Evolutionary conservation across 1,140 invertebrate genomes (phyloP), one percentile per base, ranked within the genome.

Genomic region (Xylocopa sonorina): DNA sequence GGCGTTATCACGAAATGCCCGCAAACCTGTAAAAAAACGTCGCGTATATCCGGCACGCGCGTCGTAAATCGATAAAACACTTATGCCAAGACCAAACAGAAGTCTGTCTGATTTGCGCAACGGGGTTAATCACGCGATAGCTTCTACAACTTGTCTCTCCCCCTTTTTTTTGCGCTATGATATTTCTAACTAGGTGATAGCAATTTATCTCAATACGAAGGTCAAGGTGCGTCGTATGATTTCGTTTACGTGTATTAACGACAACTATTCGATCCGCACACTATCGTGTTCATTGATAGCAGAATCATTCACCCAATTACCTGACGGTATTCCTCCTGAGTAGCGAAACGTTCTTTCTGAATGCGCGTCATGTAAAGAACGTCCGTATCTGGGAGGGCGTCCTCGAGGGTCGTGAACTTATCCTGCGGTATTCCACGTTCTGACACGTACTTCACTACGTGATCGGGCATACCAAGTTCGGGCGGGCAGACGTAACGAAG

Each of bases 301-400:
- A n/a, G n/a, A n/a, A n/a, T n/a, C n/a, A n/a, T n/a, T n/a, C n/a
- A n/a, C n/a, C n/a, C n/a, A n/a, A n/a, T n/a, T 93, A 97, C 97
- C 95, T 96, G 94, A 69, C 98, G 93, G 92, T 99, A 99, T 87
- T 99, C 98, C 80, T 97, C 95, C 85, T 96, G 93, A 48, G 94
- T 95, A 0, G 93, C 87, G 93, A 99, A 99, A 83, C 99, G 94
- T 93, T 99, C 99, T 41, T 96, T 95, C 91, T 99, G 99, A 86
- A 99, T 99, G 81, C 99, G 94, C 0, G 99, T 99, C 96, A 99
- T 98, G 87, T 99, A 99, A 3, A 99, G 90, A 21, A 99, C 98
- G 94, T 99, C 99, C 7, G 98, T 99, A 68, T 98, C 97, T 0
- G 96, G 95, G 12, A 99, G 91, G 18, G 97, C 97, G 57, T 97